phyloP scores from a whole-genome alignment of 2,797 vertebrate species.

The Hoplostethus atlanticus region DNA sequence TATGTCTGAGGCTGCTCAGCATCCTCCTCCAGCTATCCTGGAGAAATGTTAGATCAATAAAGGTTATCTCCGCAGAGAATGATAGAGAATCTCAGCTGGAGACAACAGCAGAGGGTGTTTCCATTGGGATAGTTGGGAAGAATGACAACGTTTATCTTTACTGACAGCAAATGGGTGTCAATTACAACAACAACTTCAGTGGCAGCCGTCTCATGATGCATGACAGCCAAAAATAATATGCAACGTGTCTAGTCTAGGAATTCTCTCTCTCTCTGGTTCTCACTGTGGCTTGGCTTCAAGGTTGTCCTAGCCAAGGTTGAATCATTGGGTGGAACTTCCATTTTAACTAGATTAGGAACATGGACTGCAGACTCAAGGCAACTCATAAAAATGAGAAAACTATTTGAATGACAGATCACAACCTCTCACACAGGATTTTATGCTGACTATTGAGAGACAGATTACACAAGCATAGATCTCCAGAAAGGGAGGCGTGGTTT shows the following conservation, averaged over 20 bases:
- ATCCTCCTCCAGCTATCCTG: conserved; percentile 22
- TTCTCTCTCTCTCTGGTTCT: background rate
- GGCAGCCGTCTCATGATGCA: too few species aligned
- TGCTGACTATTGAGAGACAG: conserved; percentile 54
- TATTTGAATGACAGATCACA: conserved; percentile 60
- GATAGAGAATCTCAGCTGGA: background rate
- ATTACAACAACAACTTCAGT: too few species aligned
- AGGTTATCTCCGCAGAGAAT: conserved; percentile 11
- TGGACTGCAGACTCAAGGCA: conserved; percentile 56
- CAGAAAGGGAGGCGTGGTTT: conserved; percentile 33
- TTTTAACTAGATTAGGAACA: conserved; percentile 48
- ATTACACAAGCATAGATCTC: conserved; percentile 43
- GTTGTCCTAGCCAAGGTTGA: conserved; percentile 40
- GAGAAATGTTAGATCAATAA: conserved; percentile 10
- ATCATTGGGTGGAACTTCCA: conserved; percentile 42
- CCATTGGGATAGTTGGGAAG: background rate
- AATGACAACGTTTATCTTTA: background rate
- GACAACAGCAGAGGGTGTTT: conserved; percentile 3
- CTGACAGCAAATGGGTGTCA: background rate
- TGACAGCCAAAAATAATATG: too few species aligned
- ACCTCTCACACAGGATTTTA: conserved; percentile 56
- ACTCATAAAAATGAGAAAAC: conserved; percentile 66
- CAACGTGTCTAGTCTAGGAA: too few species aligned
- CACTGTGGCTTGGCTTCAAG: conserved; percentile 13
- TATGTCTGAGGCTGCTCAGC: conserved; percentile 38